Base-by-base conservation (phyloP, 1,140 invertebrate genomes). In the Saccostrea echinata region DNA sequence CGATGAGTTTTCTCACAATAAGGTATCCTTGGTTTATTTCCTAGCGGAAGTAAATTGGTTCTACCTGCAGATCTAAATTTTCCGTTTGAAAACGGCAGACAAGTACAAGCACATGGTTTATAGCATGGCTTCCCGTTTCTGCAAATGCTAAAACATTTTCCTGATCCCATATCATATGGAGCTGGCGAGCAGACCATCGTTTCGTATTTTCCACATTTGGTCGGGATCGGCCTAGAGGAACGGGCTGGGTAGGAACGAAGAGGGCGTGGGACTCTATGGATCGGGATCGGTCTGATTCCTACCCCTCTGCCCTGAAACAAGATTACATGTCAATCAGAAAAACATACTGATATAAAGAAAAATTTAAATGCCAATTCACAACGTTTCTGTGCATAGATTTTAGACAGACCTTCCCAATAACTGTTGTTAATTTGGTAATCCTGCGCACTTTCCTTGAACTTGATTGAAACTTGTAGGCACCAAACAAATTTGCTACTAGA, bases 91-190 rank as follows among this genome's bases (percentile, higher is more conserved):
- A 16, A 76, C 0, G 68, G 68, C 8, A 76, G 27, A 33, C 68
- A 76, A 3, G 24, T 76, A 13, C 68, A 76, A 16, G 68, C 24
- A 33, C 68, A 76, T 27, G 68, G 68, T 30, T 76, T 76, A 30
- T 76, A 76, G 27, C 68, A 76, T 30, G 68, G 68, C 30, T 76
- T 76, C 27, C 68, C 68, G 27, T 76, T 76, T 76, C 68, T 76
- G 68, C 68, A 76, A 2, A 76, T 76, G 27, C 68, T 76, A 13
- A 76, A 76, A 13, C 68, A 76, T 76, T 76, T 76, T 76, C 68
- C 68, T 33, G 68, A 76, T 4, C 68, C 27, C 27, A 33, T 76
- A 16, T 30, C 13, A 13, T 76, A 76, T 33, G 68, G 12, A 76
- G 27, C 68, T 76, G 68, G 68, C 9, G 68, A 76, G 27, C 68